Evolutionary conservation across 2,888 invertebrate species (phyloP).

Genomic region (Apeira syringaria): DNA sequence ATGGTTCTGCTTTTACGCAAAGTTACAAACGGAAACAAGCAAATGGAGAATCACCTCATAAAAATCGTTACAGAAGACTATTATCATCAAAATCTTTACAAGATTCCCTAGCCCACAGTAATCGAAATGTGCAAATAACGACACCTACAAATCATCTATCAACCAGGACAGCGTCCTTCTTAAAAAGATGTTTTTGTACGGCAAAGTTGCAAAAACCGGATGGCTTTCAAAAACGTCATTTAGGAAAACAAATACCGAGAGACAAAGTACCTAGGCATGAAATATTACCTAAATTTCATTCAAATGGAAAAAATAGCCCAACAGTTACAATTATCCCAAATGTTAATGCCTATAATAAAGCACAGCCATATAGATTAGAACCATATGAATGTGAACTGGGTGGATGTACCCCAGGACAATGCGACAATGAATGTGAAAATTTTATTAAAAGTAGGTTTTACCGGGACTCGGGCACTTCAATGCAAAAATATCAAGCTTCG

Average conservation of each 20-base stretch:
- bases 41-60: background rate
- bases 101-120: background rate
- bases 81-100: background rate
- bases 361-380: constrained; percentile 2
- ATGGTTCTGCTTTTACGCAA: background rate
- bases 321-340: background rate
- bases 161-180: background rate
- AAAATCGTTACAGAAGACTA: background rate
- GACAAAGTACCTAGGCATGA: constrained; percentile 4
- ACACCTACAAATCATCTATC: background rate
- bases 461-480: constrained; percentile 8
- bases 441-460: constrained; percentile 7
- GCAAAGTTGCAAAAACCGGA: background rate
- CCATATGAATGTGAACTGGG: constrained; percentile 40
- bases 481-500: background rate
- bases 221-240: background rate
- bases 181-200: constrained; percentile 9
- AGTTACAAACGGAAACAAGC: background rate
- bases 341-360: background rate
- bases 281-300: background rate
- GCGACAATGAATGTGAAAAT: constrained; percentile 35
- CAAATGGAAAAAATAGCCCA: background rate
- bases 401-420: constrained; percentile 38
- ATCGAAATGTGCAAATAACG: background rate
- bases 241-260: constrained; percentile 8